These are phyloP conservation scores for Choristoneura rosaceana DNA, from an alignment of 2,888 invertebrate species.

Conservation along the genomic window DNA sequence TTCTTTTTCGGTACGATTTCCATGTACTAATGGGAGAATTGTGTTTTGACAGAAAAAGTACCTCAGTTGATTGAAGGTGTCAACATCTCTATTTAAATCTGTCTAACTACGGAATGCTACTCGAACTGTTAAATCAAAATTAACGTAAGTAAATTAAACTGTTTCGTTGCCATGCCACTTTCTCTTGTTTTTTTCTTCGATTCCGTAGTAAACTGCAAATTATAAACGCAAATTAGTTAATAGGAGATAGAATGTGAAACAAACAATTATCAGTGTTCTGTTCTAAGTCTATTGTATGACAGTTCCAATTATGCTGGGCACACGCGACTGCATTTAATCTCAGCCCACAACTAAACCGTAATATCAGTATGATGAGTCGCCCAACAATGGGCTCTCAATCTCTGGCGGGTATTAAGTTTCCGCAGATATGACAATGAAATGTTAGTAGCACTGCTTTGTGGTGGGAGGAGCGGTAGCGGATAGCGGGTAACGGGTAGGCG, in stretches of 20 bases:
- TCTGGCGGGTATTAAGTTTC: conserved; percentile 76
- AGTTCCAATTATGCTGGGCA: conserved; percentile 37
- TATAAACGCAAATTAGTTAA: no score
- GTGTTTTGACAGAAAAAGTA: no score
- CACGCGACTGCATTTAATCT: conserved; percentile 63
- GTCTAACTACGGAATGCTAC: no score
- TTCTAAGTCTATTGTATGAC: conserved; percentile 14
- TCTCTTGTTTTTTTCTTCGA: no score
- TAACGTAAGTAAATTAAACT: no score
- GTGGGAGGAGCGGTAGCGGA: conserved; percentile 20
- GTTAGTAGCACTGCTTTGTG: conserved; percentile 45
- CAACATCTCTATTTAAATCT: no score
- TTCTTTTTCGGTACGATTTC: no score
- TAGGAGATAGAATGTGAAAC: neutral
- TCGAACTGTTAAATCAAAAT: no score
- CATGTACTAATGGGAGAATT: no score
- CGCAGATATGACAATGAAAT: conserved; percentile 66
- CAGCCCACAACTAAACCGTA: conserved; percentile 51
- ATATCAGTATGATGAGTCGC: conserved; percentile 58
- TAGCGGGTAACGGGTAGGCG: neutral
- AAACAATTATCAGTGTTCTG: neutral
- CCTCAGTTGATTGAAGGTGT: no score
- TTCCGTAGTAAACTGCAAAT: no score
- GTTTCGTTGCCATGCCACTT: no score
- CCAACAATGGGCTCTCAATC: conserved; percentile 70